Percentiles rank a stretch among this genome's conserved stretches.
Evolutionary conservation across 2,113 vertebrate genomes (phyloP).

Genomic region (Corydoras maculifer): DNA sequence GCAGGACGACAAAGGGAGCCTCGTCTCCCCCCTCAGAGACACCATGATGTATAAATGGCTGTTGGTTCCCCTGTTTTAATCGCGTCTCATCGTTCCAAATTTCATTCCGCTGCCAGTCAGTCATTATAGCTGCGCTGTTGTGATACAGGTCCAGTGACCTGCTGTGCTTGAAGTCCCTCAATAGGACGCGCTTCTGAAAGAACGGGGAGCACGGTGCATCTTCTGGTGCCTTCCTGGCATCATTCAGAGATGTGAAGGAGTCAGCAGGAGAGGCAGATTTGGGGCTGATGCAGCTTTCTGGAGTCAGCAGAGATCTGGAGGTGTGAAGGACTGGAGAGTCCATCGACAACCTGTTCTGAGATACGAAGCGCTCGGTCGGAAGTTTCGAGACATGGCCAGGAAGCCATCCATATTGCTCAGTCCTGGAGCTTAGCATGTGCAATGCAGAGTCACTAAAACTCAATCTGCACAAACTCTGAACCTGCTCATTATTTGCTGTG

Average conservation of each 20-base stretch:
- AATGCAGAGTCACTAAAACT: conserved; percentile 77
- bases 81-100: background rate
- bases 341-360: conserved; percentile 55
- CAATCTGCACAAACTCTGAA: conserved; percentile 64
- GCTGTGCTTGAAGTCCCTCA: conserved; percentile 66
- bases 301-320: conserved; percentile 22
- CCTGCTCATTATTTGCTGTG: conserved; percentile 56
- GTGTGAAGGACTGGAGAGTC: conserved; percentile 14
- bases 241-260: conserved; percentile 54
- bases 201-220: conserved; percentile 43
- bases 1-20: conserved; percentile 59
- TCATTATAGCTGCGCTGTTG: background rate
- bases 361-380: conserved; percentile 51
- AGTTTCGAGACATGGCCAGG: conserved; percentile 31
- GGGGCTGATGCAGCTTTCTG: conserved; percentile 44
- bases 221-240: conserved; percentile 53
- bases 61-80: conserved; percentile 1
- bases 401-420: conserved; percentile 39
- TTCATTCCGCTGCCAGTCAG: conserved; percentile 21
- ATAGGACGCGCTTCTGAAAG: conserved; percentile 46
- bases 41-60: conserved; percentile 14
- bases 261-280: conserved; percentile 50
- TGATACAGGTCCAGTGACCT: conserved; percentile 64
- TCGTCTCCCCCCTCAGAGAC: conserved; percentile 36
- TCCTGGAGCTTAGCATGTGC: conserved; percentile 59